Percentiles rank a stretch among this genome's conserved stretches.
Conservation (phyloP, 1,140 invertebrate genomes). For the Adelges cooleyi region DNA sequence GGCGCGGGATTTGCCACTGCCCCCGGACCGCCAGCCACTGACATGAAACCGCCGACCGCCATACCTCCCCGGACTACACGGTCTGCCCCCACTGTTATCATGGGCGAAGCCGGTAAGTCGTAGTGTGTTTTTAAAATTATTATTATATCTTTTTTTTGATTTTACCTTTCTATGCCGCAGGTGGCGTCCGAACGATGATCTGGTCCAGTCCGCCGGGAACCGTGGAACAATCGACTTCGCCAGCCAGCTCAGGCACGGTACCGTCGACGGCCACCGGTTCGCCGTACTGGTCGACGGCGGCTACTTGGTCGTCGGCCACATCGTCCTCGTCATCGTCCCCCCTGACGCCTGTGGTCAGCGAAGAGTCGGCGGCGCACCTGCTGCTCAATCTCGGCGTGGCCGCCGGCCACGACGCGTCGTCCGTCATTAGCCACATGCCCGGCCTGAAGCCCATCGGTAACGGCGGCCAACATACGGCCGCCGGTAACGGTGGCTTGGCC, state of each 20-base stretch:
- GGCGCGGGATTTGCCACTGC: slow-evolving; percentile 41
- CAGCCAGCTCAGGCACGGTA: slow-evolving; percentile 30
- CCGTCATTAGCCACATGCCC: slow-evolving; percentile 48
- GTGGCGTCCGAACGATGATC: slow-evolving; percentile 80
- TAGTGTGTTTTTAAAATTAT: not conserved
- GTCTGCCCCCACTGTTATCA: slow-evolving; percentile 68
- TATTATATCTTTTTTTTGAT: no score
- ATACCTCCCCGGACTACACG: slow-evolving; percentile 42
- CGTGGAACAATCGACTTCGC: slow-evolving; percentile 39
- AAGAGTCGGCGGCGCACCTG: slow-evolving; percentile 70
- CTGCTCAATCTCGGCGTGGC: slow-evolving; percentile 67
- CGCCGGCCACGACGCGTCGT: slow-evolving; percentile 69
- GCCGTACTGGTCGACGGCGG: slow-evolving; percentile 42
- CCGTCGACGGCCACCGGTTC: slow-evolving; percentile 38
- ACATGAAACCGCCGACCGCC: slow-evolving; percentile 47
- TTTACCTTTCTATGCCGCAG: slow-evolving; percentile 36
- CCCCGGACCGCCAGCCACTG: slow-evolving; percentile 51
- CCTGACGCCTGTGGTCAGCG: slow-evolving; percentile 40
- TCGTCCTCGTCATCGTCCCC: slow-evolving; percentile 28
- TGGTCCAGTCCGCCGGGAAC: slow-evolving; percentile 55
- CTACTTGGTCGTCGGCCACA: slow-evolving; percentile 36
- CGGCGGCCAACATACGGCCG: slow-evolving; percentile 25
- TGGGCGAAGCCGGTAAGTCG: slow-evolving; percentile 59
- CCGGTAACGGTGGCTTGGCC: slow-evolving; percentile 31
- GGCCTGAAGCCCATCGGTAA: slow-evolving; percentile 17